These are phyloP conservation scores for Mobula hypostoma DNA, from an alignment of 2,113 vertebrate genomes.

Conservation along the genomic window DNA sequence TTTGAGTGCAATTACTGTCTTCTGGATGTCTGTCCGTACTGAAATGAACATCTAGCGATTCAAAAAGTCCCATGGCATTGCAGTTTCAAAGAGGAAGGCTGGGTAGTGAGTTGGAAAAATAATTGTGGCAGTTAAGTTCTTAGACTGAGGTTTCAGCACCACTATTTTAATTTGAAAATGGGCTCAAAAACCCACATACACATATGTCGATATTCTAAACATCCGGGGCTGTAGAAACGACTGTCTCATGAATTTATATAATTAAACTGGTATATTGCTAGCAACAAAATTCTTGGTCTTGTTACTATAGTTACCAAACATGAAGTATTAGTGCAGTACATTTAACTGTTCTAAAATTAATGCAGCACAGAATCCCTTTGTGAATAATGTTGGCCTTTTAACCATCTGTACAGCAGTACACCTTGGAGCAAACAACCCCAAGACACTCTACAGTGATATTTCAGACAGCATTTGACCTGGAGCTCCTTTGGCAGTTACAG, in stretches of 20 bases:
- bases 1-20: background rate
- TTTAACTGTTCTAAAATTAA: background rate
- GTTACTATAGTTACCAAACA: background rate
- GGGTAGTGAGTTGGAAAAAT: background rate
- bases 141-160: background rate
- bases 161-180: background rate
- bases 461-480: too few relatives aligned
- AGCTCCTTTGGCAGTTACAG: background rate
- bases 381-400: background rate
- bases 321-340: background rate
- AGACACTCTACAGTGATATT: too few relatives aligned
- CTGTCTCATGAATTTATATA: background rate
- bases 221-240: background rate
- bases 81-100: background rate
- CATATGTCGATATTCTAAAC: background rate
- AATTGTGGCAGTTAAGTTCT: background rate
- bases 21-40: background rate
- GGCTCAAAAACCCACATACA: background rate
- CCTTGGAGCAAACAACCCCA: background rate
- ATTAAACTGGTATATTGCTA: background rate
- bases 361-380: background rate
- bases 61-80: background rate
- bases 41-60: background rate
- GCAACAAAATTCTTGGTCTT: background rate
- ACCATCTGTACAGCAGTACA: background rate